phyloP scores from a whole-genome alignment of 2,888 invertebrate genomes.

The Linnaemya tessellans region DNA sequence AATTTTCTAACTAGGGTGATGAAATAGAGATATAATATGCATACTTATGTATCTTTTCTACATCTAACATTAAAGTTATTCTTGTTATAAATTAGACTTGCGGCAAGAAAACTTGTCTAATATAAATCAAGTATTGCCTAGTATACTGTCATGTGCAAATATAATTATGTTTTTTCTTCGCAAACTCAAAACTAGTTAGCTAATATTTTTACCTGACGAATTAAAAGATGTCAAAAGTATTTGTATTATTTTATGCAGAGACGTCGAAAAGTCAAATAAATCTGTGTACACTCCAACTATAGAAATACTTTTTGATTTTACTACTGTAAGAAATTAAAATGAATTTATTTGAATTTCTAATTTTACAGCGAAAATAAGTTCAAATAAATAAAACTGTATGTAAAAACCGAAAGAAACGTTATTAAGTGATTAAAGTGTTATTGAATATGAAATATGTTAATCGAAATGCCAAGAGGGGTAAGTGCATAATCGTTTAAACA shows the following conservation, averaged over 20 bases:
- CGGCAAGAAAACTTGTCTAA: no score
- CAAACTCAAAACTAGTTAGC: no score
- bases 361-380: conserved; percentile 60
- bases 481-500: conserved; percentile 70
- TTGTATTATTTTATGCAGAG: not conserved
- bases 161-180: no score
- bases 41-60: no score
- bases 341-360: conserved; percentile 62
- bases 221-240: no score
- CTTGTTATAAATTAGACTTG: no score
- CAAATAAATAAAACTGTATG: conserved; percentile 31
- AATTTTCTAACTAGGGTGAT: no score
- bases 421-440: conserved; percentile 67
- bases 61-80: no score
- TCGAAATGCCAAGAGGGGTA: conserved; percentile 69
- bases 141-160: no score
- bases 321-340: conserved; percentile 54
- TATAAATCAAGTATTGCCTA: no score
- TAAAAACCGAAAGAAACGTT: conserved; percentile 29
- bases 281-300: conserved; percentile 60
- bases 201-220: no score
- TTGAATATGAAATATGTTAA: conserved; percentile 49
- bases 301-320: conserved; percentile 23
- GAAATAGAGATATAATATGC: no score
- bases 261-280: conserved; percentile 8